phyloP scores from a whole-genome alignment of 2,797 vertebrate species.

The Helicolenus hilgendorfi region DNA sequence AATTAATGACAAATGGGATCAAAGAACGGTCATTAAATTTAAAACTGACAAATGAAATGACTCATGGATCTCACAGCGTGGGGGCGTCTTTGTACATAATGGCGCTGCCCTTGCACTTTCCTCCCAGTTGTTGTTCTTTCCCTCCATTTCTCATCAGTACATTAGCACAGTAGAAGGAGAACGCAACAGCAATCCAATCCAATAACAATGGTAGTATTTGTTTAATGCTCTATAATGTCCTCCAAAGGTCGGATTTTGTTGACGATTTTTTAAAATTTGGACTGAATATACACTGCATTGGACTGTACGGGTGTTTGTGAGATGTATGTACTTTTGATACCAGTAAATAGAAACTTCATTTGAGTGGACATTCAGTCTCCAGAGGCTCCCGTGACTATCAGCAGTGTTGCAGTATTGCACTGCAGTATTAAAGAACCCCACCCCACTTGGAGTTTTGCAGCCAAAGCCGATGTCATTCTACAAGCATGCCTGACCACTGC shows the following conservation, averaged over 20 bases:
- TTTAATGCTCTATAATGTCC: not conserved
- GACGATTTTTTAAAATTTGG: not conserved
- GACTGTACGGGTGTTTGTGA: not conserved
- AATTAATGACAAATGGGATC: not conserved
- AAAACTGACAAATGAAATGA: not conserved
- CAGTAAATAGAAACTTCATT: not conserved
- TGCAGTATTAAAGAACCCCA: slow-evolving; percentile 67
- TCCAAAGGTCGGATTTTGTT: not conserved
- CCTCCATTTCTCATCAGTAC: not conserved
- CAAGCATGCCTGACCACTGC: slow-evolving; percentile 78
- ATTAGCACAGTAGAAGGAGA: not conserved
- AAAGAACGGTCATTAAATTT: not conserved
- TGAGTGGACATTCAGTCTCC: slow-evolving; percentile 16
- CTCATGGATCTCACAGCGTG: not conserved
- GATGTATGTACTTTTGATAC: slow-evolving; percentile 8
- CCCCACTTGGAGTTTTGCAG: slow-evolving; percentile 58
- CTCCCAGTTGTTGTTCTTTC: not conserved
- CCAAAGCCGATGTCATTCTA: slow-evolving; percentile 81
- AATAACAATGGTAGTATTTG: not conserved
- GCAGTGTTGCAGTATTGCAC: slow-evolving; percentile 56
- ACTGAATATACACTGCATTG: not conserved
- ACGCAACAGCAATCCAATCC: not conserved
- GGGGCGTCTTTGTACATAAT: not conserved
- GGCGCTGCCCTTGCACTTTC: too few species aligned
- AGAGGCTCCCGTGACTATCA: slow-evolving; percentile 46